Evolutionary conservation across 2,888 invertebrate species (phyloP), one percentile per base, ranked within the genome.

Genomic region (Thalpophila matura): DNA sequence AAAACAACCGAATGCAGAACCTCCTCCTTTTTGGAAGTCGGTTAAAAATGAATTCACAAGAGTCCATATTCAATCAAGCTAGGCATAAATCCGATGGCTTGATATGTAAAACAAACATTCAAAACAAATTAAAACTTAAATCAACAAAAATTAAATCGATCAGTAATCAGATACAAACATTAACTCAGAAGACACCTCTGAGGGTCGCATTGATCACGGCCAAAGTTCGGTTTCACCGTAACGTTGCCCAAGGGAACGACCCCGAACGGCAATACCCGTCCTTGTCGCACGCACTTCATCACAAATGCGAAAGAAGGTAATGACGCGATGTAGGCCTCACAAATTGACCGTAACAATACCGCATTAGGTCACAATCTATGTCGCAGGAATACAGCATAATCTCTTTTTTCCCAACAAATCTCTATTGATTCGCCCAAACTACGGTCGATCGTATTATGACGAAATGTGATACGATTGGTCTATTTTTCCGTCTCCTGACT

Each of bases 161-260:
- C 82, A 77, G 81, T 84, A 83, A 89, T 87, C 86, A 86, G 80
- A 88, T 82, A 88, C 84, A 85, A 86, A 85, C 87, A 89, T 89
- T 87, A 89, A 88, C 86, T 89, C 85, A 88, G 92, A 92, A 91
- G 86, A 89, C 88, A 88, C 91, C 91, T 89, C 82, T 50, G 87
- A 91, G 91, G 88, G 83, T 87, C 81, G 81, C 91, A 90, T 91
- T 91, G 93, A 92, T 93, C 93, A 92, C 87, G 85, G 81, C 85
- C 87, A 85, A 91, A 91, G 88, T 92, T 91, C 85, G 87, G 91
- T 90, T 91, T 89, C 85, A 84, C 83, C 81, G 88, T 91, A 91
- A 92, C 90, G 91, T 90, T 84, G 76, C 91, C 91, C 93, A 53
- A 67, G 92, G 91, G 92, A 90, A 75, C 81, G 83, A 84, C 89